phyloP scores from a whole-genome alignment of 2,888 invertebrate genomes.

The Eupeodes luniger region DNA sequence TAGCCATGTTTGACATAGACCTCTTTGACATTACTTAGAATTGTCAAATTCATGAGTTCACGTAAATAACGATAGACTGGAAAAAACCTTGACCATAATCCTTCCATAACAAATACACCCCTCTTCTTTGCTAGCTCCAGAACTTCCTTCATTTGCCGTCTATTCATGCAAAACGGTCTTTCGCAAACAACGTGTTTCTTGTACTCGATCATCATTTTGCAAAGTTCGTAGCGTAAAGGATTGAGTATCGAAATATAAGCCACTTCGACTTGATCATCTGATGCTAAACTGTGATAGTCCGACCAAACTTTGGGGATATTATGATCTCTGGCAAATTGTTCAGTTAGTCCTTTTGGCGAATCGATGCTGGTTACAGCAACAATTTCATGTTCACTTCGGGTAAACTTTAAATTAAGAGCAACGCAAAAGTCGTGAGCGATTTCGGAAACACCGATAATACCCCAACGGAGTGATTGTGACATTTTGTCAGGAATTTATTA shows the following conservation, averaged over 20 bases:
- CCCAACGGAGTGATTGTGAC: slow-evolving; percentile 88
- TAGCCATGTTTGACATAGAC: slow-evolving; percentile 89
- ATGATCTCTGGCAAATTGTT: slow-evolving; percentile 89
- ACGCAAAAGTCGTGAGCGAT: slow-evolving; percentile 92
- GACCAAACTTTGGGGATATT: slow-evolving; percentile 89
- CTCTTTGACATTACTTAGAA: slow-evolving; percentile 88
- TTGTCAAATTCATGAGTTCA: slow-evolving; percentile 83
- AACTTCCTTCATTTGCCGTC: slow-evolving; percentile 88
- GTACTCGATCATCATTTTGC: slow-evolving; percentile 89
- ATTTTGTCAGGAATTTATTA: slow-evolving; percentile 60
- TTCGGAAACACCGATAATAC: slow-evolving; percentile 91
- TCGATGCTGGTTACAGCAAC: slow-evolving; percentile 91
- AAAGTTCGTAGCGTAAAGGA: slow-evolving; percentile 88
- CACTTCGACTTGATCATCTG: slow-evolving; percentile 90
- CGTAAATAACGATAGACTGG: slow-evolving; percentile 89
- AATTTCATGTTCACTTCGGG: slow-evolving; percentile 87
- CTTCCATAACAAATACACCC: slow-evolving; percentile 92
- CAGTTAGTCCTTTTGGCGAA: slow-evolving; percentile 86
- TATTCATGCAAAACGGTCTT: slow-evolving; percentile 92
- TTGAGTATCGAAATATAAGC: slow-evolving; percentile 92
- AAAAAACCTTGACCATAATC: slow-evolving; percentile 92
- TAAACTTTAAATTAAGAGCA: slow-evolving; percentile 86
- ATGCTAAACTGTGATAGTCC: slow-evolving; percentile 89
- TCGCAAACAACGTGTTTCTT: slow-evolving; percentile 95
- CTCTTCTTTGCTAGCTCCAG: slow-evolving; percentile 87